These are phyloP conservation scores for Heliconius ethilla DNA, from an alignment of 2,888 invertebrate species.

Conservation along the genomic window DNA sequence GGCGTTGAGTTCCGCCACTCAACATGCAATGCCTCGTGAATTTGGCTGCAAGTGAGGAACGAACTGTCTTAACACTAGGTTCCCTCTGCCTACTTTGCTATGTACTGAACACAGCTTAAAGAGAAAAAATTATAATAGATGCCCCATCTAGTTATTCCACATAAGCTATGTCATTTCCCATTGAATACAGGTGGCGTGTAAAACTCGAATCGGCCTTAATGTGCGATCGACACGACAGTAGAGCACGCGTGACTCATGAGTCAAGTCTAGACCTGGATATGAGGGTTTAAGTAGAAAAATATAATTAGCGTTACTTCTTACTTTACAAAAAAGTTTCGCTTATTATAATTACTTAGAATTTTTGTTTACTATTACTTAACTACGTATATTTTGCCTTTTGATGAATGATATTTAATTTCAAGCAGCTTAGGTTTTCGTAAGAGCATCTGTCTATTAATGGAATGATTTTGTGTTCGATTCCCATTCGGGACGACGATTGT, in stretches of 20 bases:
- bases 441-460: too few relatives aligned
- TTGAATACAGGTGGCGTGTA: slow-evolving; percentile 61
- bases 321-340: background rate
- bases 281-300: slow-evolving; percentile 8
- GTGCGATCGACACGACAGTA: slow-evolving; percentile 59
- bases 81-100: too few relatives aligned
- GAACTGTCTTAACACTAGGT: too few relatives aligned
- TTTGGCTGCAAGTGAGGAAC: too few relatives aligned
- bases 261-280: slow-evolving; percentile 34
- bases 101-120: too few relatives aligned
- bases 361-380: background rate
- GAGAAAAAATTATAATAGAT: too few relatives aligned
- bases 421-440: too few relatives aligned
- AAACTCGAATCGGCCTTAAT: slow-evolving; percentile 63
- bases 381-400: background rate
- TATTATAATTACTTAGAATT: background rate
- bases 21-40: too few relatives aligned
- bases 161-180: slow-evolving; percentile 47
- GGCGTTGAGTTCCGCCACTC: too few relatives aligned
- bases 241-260: slow-evolving; percentile 38
- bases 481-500: too few relatives aligned
- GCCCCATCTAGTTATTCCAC: slow-evolving; percentile 16
- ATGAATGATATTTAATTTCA: too few relatives aligned
- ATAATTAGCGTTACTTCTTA: background rate
- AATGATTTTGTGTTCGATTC: too few relatives aligned